A percentile compares a stretch with the other conserved stretches of the same genome.
These are phyloP conservation scores for Leucoma salicis DNA, from an alignment of 2,888 invertebrate genomes.

Conservation along the genomic window DNA sequence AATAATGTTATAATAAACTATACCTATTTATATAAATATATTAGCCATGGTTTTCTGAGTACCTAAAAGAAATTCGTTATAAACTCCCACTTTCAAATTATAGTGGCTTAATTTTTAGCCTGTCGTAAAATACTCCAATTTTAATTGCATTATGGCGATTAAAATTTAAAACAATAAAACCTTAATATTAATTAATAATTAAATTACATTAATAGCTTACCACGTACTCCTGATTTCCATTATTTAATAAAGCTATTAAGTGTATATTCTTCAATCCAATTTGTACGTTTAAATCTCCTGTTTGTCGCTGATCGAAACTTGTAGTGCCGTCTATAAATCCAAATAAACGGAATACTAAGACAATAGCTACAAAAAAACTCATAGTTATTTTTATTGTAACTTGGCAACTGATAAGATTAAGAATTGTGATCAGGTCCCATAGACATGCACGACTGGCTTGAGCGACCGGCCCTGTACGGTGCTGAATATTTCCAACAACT, in stretches of 20 bases:
- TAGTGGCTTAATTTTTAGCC: neutral
- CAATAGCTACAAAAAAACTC: conserved; percentile 35
- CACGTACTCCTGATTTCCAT: conserved; percentile 83
- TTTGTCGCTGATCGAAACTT: conserved; percentile 87
- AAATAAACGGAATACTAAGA: conserved; percentile 33
- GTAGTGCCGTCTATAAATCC: conserved; percentile 40
- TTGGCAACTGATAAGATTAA: conserved; percentile 14
- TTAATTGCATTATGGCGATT: too few relatives aligned
- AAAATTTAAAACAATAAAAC: too few relatives aligned
- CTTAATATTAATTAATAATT: too few relatives aligned
- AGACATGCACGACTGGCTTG: conserved; percentile 56
- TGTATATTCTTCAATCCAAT: conserved; percentile 90
- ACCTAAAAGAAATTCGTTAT: too few relatives aligned
- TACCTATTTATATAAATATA: neutral
- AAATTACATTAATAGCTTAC: conserved; percentile 47
- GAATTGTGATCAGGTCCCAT: conserved; percentile 53
- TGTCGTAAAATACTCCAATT: too few relatives aligned
- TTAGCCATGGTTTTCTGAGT: neutral
- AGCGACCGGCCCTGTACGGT: conserved; percentile 54
- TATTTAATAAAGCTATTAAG: conserved; percentile 86
- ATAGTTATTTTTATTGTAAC: conserved; percentile 26
- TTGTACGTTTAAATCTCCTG: conserved; percentile 90
- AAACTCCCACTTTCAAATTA: neutral
- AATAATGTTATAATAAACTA: neutral
- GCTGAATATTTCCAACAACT: conserved; percentile 71